Evolutionary conservation across 2,888 invertebrate genomes (phyloP).

Genomic region (Athalia rosae): DNA sequence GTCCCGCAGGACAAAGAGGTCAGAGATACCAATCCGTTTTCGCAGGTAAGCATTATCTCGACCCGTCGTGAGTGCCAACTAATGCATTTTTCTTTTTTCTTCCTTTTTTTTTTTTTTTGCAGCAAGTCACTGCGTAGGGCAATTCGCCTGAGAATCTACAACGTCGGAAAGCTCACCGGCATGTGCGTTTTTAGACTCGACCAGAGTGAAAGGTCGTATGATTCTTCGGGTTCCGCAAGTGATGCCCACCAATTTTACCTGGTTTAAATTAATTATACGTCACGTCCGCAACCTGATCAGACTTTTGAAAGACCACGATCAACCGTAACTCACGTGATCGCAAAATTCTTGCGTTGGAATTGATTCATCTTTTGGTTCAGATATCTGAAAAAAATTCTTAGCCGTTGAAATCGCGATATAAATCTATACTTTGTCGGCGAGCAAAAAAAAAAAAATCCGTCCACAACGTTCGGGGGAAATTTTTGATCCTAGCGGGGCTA

Average conservation of each 20-base stretch:
- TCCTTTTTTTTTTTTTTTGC: too few species aligned
- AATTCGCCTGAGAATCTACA: constrained; percentile 32
- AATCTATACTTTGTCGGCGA: neutral
- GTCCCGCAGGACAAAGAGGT: constrained; percentile 34
- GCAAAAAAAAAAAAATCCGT: constrained; percentile 28
- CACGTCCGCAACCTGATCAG: neutral
- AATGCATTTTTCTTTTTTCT: constrained; percentile 39
- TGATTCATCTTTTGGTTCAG: too few species aligned
- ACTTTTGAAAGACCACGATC: neutral
- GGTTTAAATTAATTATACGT: constrained; percentile 8
- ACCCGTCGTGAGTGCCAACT: constrained; percentile 39
- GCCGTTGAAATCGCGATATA: neutral
- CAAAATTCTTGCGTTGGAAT: neutral
- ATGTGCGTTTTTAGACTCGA: neutral
- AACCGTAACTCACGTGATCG: neutral
- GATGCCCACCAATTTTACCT: neutral
- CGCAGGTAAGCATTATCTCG: constrained; percentile 41
- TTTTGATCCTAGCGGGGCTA: neutral
- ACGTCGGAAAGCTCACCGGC: neutral
- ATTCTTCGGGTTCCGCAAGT: constrained; percentile 30
- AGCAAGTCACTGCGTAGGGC: constrained; percentile 41
- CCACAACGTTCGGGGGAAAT: constrained; percentile 25
- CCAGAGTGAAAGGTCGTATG: constrained; percentile 16
- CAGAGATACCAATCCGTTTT: constrained; percentile 39
- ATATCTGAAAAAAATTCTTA: neutral